These are phyloP conservation scores for Drosophila lini DNA, from an alignment of 1,140 invertebrate species.

Conservation along the genomic window DNA sequence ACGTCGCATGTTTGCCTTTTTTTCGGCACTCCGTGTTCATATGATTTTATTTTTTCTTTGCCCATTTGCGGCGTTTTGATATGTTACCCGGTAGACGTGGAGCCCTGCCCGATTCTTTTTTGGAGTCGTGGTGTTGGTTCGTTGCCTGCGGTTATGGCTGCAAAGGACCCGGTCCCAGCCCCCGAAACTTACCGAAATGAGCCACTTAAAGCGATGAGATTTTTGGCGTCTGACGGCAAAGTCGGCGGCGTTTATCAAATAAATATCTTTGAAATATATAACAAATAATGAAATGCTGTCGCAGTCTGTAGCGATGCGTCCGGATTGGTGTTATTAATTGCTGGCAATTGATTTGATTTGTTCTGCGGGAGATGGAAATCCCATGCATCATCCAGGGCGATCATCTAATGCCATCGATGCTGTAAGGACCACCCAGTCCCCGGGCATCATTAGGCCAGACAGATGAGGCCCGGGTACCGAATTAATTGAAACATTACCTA, in stretches of 20 bases:
- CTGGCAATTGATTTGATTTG: conserved; percentile 73
- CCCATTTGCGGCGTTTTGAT: conserved; percentile 80
- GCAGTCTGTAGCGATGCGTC: conserved; percentile 51
- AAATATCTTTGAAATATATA: conserved; percentile 80
- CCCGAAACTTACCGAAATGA: conserved; percentile 58
- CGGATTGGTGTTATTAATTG: conserved; percentile 78
- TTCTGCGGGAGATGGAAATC: conserved; percentile 37
- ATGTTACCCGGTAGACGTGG: conserved; percentile 76
- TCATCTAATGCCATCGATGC: conserved; percentile 11
- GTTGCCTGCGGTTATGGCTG: conserved; percentile 61
- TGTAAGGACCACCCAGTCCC: conserved; percentile 35
- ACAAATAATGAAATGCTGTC: conserved; percentile 79
- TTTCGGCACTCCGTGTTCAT: conserved; percentile 66
- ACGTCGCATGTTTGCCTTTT: conserved; percentile 76
- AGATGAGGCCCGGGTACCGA: conserved; percentile 44
- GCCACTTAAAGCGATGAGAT: conserved; percentile 82
- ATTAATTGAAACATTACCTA: conserved; percentile 83
- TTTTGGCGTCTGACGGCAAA: conserved; percentile 76
- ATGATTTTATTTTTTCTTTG: conserved; percentile 72
- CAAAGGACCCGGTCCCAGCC: conserved; percentile 19
- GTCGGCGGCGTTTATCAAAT: conserved; percentile 78
- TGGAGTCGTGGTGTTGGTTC: conserved; percentile 55
- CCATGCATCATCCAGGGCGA: conserved; percentile 47
- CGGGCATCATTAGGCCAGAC: conserved; percentile 61
- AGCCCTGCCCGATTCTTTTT: conserved; percentile 26